Evolutionary conservation across 1,140 invertebrate genomes (phyloP).

Genomic region (Ceratina calcarata): DNA sequence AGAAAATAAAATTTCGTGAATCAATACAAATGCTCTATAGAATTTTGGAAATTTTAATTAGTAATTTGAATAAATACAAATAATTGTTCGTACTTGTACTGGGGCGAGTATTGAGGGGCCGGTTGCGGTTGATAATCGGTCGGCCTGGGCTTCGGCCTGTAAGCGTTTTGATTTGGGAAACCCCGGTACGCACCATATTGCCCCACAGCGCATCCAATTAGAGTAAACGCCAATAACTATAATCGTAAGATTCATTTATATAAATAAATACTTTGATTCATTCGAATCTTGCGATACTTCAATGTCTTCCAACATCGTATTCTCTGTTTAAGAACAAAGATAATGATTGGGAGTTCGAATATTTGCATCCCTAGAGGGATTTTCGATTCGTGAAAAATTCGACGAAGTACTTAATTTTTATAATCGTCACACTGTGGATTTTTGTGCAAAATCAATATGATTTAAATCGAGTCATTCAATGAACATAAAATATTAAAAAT

Average conservation of each 20-base stretch:
- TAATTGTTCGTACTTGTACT: conserved; percentile 63
- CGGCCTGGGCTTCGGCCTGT: conserved; percentile 63
- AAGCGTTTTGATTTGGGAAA: conserved; percentile 65
- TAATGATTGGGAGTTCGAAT: too few species aligned
- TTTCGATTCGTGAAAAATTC: too few species aligned
- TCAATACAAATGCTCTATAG: neutral
- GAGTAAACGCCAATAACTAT: conserved; percentile 70
- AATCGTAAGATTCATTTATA: conserved; percentile 47
- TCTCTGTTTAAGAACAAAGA: too few species aligned
- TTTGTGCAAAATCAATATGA: too few species aligned
- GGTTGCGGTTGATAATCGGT: conserved; percentile 60
- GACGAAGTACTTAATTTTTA: too few species aligned
- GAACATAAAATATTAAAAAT: too few species aligned
- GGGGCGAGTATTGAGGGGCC: conserved; percentile 58
- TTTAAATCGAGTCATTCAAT: too few species aligned
- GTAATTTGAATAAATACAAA: neutral
- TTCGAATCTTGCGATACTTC: neutral
- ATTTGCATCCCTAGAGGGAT: too few species aligned
- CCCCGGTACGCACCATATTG: conserved; percentile 68
- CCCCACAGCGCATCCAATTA: conserved; percentile 68
- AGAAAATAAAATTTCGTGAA: neutral
- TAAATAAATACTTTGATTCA: neutral
- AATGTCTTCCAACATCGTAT: neutral
- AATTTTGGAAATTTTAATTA: neutral
- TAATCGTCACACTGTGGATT: too few species aligned